A percentile compares a stretch with the other conserved stretches of the same genome.
Evolutionary conservation across 2,888 invertebrate species (phyloP).

Genomic region (Parapristionchus giblindavisi): DNA sequence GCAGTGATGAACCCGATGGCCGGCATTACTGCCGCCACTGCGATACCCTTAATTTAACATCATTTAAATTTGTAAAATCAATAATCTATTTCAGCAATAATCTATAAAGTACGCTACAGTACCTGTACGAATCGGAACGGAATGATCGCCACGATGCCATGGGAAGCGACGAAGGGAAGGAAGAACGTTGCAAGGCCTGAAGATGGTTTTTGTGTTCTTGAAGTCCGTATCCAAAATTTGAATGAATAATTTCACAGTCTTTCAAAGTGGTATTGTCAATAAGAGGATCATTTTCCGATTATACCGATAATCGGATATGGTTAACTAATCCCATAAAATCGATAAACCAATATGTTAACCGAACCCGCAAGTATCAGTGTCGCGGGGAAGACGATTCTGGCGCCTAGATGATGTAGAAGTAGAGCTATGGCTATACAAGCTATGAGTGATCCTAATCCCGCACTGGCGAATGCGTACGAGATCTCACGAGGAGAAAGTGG

Average conservation of each 20-base stretch:
- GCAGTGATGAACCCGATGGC: constrained; percentile 52
- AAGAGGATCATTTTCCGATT: too few relatives aligned
- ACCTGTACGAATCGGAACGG: constrained; percentile 29
- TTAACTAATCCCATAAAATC: too few relatives aligned
- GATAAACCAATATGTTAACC: too few relatives aligned
- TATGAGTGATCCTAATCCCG: constrained; percentile 42
- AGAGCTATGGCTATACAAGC: constrained; percentile 37
- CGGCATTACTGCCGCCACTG: constrained; percentile 53
- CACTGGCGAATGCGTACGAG: constrained; percentile 40
- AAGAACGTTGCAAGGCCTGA: constrained; percentile 6
- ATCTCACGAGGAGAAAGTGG: constrained; percentile 40
- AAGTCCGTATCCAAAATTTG: too few relatives aligned
- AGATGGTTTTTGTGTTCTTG: too few relatives aligned
- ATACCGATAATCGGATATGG: too few relatives aligned
- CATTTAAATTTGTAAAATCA: not conserved
- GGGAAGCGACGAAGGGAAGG: constrained; percentile 4
- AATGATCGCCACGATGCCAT: constrained; percentile 3
- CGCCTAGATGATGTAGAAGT: constrained; percentile 40
- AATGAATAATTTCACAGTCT: too few relatives aligned
- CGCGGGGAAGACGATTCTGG: constrained; percentile 33
- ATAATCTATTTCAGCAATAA: not conserved
- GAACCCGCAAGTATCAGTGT: not conserved
- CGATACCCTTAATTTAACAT: constrained; percentile 43
- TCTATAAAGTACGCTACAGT: not conserved
- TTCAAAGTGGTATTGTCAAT: too few relatives aligned